These are phyloP conservation scores for Tryphoninae sp. DNA, from an alignment of 2,888 invertebrate genomes.

Conservation along the genomic window DNA sequence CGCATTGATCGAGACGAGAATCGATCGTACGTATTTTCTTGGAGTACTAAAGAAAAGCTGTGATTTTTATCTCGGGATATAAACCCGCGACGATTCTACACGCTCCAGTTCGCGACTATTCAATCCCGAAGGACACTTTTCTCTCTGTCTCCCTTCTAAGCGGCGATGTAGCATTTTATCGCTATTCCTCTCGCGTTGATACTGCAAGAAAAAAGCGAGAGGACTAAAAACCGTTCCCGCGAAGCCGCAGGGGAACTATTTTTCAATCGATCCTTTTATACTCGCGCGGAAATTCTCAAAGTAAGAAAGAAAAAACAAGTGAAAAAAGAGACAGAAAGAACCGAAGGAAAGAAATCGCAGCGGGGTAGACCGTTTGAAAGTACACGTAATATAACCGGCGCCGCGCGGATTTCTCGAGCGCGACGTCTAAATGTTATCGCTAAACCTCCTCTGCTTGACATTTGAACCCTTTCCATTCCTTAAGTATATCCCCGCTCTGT, in stretches of 20 bases:
- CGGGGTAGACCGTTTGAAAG: not conserved
- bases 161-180: conserved; percentile 8
- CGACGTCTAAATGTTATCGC: conserved; percentile 42
- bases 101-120: conserved; percentile 24
- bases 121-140: conserved; percentile 14
- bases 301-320: not conserved
- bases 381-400: not conserved
- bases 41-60: not conserved
- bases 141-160: not conserved
- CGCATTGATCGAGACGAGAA: not conserved
- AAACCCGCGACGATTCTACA: not conserved
- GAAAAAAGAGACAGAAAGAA: not conserved
- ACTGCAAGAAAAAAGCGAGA: not conserved
- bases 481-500: conserved; percentile 22
- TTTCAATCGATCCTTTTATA: conserved; percentile 9
- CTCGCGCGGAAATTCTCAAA: not conserved
- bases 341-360: not conserved
- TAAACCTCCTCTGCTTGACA: conserved; percentile 38
- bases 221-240: not conserved
- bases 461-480: conserved; percentile 36
- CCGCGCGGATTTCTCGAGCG: not conserved
- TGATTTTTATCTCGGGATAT: not conserved
- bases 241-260: not conserved
- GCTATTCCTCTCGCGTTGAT: conserved; percentile 17
- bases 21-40: conserved; percentile 11